phyloP scores from a whole-genome alignment of 2,888 invertebrate genomes.

The Ariolimax columbianus region DNA sequence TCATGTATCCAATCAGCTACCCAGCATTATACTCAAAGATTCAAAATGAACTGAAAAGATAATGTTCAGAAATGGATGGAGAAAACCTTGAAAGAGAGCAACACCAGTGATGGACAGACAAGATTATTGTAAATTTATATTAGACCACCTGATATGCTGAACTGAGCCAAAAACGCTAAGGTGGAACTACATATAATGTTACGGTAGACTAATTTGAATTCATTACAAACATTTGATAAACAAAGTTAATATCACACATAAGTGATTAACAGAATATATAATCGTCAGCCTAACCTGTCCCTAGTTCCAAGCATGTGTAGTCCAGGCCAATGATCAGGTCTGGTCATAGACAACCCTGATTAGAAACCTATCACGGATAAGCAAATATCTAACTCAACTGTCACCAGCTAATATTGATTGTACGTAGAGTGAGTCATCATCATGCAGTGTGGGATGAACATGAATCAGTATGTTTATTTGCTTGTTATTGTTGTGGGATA shows the following conservation, averaged over 20 bases:
- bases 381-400: background rate
- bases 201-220: too few relatives aligned
- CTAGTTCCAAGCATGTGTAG: background rate
- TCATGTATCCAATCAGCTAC: too few relatives aligned
- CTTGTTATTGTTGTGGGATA: background rate
- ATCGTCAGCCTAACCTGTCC: background rate
- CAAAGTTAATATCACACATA: background rate
- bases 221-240: too few relatives aligned
- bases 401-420: constrained; percentile 19
- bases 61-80: too few relatives aligned
- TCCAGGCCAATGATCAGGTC: background rate
- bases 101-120: too few relatives aligned
- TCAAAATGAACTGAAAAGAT: too few relatives aligned
- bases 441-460: background rate
- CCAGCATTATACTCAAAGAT: too few relatives aligned
- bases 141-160: too few relatives aligned
- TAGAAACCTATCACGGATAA: background rate
- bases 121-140: too few relatives aligned
- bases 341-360: background rate
- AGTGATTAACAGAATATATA: background rate
- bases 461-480: background rate
- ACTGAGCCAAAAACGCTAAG: too few relatives aligned
- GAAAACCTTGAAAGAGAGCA: too few relatives aligned
- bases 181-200: too few relatives aligned
- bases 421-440: background rate